Conservation (phyloP, 2,797 vertebrate species). For the Limnodromus scolopaceus region DNA sequence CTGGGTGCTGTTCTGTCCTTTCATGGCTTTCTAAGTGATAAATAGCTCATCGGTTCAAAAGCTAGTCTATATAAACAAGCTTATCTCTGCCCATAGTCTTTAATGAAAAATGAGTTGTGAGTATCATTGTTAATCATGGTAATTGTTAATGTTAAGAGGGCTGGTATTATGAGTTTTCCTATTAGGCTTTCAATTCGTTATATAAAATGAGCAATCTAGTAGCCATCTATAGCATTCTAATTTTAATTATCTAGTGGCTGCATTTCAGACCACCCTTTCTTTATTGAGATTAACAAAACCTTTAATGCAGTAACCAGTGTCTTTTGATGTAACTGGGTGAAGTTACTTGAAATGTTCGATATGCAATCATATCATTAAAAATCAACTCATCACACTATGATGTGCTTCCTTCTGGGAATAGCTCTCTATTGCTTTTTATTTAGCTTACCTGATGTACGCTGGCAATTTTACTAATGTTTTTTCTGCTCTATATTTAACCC, state of each 20-base stretch:
- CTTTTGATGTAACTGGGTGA: neutral
- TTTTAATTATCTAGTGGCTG: slow-evolving; percentile 73
- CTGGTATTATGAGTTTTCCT: slow-evolving; percentile 84
- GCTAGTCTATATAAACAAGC: slow-evolving; percentile 91
- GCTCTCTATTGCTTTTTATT: neutral
- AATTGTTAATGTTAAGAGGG: slow-evolving; percentile 93
- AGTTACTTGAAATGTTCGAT: neutral
- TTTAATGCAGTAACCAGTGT: neutral
- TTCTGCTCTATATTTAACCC: neutral
- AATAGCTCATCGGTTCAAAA: slow-evolving; percentile 88
- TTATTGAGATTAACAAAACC: slow-evolving; percentile 45
- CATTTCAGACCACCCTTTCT: slow-evolving; percentile 49
- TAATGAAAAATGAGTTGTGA: slow-evolving; percentile 92
- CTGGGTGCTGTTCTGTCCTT: slow-evolving; percentile 81
- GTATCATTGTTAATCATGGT: slow-evolving; percentile 94
- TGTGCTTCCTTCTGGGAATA: neutral
- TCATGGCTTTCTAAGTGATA: slow-evolving; percentile 83
- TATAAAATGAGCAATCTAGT: slow-evolving; percentile 75
- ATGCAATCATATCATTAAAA: neutral
- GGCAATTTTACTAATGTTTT: neutral
- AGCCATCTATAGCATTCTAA: slow-evolving; percentile 66
- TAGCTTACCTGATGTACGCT: neutral
- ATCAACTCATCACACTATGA: neutral
- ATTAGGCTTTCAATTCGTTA: slow-evolving; percentile 88
- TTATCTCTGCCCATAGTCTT: slow-evolving; percentile 88